Evolutionary conservation across 2,888 invertebrate genomes (phyloP).

Genomic region (Uloborus plumipes): DNA sequence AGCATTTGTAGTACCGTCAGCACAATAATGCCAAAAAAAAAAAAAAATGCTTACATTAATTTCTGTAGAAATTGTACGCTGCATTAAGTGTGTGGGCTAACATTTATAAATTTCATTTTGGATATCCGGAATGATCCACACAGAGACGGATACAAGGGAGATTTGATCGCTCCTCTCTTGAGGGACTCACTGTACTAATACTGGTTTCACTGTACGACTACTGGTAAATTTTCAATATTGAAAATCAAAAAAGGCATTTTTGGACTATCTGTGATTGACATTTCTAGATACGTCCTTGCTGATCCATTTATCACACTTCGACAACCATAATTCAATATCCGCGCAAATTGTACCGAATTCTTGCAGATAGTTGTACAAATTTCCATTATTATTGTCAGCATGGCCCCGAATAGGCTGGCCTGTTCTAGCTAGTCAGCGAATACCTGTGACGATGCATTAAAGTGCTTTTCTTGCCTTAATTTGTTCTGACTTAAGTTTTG

Average conservation of each 20-base stretch:
- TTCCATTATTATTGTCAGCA: not conserved
- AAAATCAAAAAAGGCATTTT: no score
- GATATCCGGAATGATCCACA: not conserved
- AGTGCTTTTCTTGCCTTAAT: slow-evolving; percentile 3
- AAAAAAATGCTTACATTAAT: not conserved
- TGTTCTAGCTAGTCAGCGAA: not conserved
- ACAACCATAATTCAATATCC: not conserved
- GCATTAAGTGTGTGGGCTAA: not conserved
- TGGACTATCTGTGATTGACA: no score
- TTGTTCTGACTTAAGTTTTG: not conserved
- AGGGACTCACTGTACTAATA: no score
- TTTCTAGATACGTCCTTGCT: no score
- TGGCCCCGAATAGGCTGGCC: not conserved
- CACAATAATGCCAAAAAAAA: not conserved
- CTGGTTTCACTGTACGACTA: no score
- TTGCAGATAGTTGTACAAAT: not conserved
- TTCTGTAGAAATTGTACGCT: not conserved
- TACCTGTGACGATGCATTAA: not conserved
- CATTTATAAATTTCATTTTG: slow-evolving; percentile 1
- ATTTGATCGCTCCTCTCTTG: no score
- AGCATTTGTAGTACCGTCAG: no score
- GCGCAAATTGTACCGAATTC: not conserved
- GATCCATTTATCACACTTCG: not conserved
- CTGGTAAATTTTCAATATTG: no score
- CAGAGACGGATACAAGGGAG: no score